A percentile compares a stretch with the other conserved stretches of the same genome.
Conservation (phyloP, 2,888 invertebrate species). For the Athripsodes cinereus region DNA sequence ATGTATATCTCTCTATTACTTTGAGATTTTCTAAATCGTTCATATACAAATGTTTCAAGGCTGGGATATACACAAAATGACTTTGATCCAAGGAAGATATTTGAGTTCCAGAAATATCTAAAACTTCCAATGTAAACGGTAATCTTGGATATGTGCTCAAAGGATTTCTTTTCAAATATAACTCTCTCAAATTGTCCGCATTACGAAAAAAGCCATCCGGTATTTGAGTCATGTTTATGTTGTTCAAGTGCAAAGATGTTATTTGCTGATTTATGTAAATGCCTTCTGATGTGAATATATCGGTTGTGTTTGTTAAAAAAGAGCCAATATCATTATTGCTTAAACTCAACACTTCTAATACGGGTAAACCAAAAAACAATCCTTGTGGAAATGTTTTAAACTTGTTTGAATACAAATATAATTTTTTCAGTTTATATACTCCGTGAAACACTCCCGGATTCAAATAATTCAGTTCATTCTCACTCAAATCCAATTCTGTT, state of each 20-base stretch:
- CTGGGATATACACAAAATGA: slow-evolving; percentile 47
- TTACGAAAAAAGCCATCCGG: slow-evolving; percentile 42
- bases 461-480: slow-evolving; percentile 39
- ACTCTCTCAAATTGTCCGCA: slow-evolving; percentile 41
- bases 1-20: slow-evolving; percentile 49
- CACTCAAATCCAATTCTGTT: slow-evolving; percentile 40
- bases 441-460: slow-evolving; percentile 38
- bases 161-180: slow-evolving; percentile 50
- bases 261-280: slow-evolving; percentile 40
- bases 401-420: slow-evolving; percentile 43
- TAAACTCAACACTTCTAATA: slow-evolving; percentile 40
- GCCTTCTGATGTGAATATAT: slow-evolving; percentile 40
- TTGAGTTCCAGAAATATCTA: slow-evolving; percentile 59
- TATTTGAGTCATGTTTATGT: slow-evolving; percentile 35
- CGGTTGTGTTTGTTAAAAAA: slow-evolving; percentile 34
- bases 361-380: slow-evolving; percentile 39
- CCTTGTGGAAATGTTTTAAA: slow-evolving; percentile 39
- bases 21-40: slow-evolving; percentile 50
- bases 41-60: slow-evolving; percentile 48
- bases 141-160: slow-evolving; percentile 49
- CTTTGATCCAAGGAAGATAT: slow-evolving; percentile 44
- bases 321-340: slow-evolving; percentile 43
- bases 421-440: slow-evolving; percentile 39
- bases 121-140: slow-evolving; percentile 50
- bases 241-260: slow-evolving; percentile 36